Conservation (phyloP, 2,888 invertebrate genomes). For the Gandaritis pyraliata region DNA sequence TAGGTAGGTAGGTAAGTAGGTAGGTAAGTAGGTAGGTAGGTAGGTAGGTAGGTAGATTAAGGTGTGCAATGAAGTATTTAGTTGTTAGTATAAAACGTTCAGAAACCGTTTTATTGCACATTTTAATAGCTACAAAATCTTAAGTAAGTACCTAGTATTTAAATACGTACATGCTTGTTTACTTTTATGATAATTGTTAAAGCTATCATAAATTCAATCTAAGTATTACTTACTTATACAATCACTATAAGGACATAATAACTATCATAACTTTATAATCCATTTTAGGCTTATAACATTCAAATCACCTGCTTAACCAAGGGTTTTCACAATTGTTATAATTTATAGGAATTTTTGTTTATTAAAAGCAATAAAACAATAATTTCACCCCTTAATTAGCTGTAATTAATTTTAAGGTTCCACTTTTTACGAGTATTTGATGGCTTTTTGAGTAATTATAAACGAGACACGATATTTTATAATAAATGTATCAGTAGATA, state of each 20-base stretch:
- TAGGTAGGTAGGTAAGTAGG: no score
- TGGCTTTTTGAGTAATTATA: conserved; percentile 44
- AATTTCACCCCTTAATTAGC: conserved; percentile 38
- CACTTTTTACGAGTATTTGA: conserved; percentile 49
- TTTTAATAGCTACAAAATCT: no score
- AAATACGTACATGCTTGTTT: not conserved
- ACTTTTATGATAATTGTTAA: conserved; percentile 1
- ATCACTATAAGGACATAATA: conserved; percentile 5
- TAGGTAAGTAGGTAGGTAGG: no score
- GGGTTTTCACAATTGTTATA: conserved; percentile 28
- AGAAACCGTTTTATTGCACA: no score
- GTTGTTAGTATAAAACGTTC: no score
- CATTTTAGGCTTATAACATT: conserved; percentile 20
- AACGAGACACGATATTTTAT: conserved; percentile 37
- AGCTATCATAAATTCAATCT: conserved; percentile 2
- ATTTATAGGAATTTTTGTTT: conserved; percentile 31
- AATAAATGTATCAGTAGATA: conserved; percentile 30
- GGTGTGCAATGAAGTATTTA: no score
- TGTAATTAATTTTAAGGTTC: conserved; percentile 46
- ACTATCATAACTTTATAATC: conserved; percentile 15
- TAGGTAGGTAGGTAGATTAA: no score
- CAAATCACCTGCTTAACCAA: conserved; percentile 21
- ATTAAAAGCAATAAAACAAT: conserved; percentile 30
- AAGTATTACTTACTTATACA: not conserved
- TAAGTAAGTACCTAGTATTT: not conserved